Conservation (phyloP, 2,888 invertebrate genomes). For the Rapana venosa region DNA sequence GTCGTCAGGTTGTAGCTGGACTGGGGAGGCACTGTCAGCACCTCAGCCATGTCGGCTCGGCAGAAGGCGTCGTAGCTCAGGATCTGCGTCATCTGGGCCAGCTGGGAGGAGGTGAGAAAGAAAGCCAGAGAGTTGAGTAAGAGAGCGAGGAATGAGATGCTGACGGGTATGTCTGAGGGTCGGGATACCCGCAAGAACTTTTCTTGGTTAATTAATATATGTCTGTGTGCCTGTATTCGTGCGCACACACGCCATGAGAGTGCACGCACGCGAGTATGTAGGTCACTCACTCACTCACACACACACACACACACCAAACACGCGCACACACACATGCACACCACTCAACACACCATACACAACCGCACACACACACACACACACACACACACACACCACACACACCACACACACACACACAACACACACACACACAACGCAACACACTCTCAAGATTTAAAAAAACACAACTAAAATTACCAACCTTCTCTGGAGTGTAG, state of each 20-base stretch:
- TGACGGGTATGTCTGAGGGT: too few species aligned
- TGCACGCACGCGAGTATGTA: too few species aligned
- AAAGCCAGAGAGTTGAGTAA: background rate
- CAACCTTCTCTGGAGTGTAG: conserved; percentile 45
- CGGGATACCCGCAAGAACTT: too few species aligned
- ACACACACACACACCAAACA: too few species aligned
- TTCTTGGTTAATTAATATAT: too few species aligned
- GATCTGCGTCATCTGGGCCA: background rate
- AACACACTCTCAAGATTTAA: background rate
- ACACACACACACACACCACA: background rate
- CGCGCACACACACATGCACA: background rate
- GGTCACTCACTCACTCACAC: too few species aligned
- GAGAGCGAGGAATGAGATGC: too few species aligned
- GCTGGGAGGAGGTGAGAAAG: background rate
- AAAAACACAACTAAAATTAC: background rate
- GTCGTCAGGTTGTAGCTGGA: background rate
- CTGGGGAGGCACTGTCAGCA: conserved; percentile 21
- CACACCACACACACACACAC: conserved; percentile 10
- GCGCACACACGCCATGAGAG: too few species aligned
- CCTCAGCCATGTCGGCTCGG: background rate
- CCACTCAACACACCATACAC: background rate
- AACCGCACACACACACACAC: background rate
- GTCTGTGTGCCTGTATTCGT: too few species aligned
- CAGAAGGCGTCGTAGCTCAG: conserved; percentile 30
- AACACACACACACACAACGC: conserved; percentile 7